Evolutionary conservation across 37 sponge, comb jelly and placozoan species (phyloP).

Genomic region (Tethya wilhelma): DNA sequence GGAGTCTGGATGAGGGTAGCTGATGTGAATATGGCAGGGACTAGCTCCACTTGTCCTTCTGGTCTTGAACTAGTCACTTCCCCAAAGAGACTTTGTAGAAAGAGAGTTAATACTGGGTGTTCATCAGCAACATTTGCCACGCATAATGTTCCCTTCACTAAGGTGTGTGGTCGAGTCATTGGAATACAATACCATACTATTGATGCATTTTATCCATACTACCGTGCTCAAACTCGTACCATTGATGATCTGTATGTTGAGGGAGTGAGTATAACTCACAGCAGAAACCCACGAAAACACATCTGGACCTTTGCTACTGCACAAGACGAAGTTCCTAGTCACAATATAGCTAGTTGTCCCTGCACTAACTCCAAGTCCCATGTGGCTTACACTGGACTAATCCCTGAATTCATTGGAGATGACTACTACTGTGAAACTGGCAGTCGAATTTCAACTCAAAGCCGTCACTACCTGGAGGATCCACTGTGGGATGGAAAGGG

Average conservation of each 20-base stretch:
- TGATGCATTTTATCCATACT: conserved; percentile 38
- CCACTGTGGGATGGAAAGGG: conserved; percentile 61
- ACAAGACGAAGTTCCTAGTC: too few species aligned
- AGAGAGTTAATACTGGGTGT: conserved; percentile 2
- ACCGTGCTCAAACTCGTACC: neutral
- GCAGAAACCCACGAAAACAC: too few species aligned
- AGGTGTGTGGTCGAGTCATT: conserved; percentile 40
- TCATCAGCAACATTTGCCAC: conserved; percentile 29
- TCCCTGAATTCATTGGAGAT: conserved; percentile 36
- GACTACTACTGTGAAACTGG: conserved; percentile 59
- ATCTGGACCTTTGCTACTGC: too few species aligned
- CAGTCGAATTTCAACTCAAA: neutral
- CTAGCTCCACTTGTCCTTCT: conserved; percentile 14
- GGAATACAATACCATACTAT: conserved; percentile 18
- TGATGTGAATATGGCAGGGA: conserved; percentile 29
- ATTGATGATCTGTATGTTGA: conserved; percentile 35
- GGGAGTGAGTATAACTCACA: too few species aligned
- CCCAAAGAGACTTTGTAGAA: conserved; percentile 13
- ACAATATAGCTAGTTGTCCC: conserved; percentile 20
- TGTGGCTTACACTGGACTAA: conserved; percentile 10
- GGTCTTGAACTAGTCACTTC: conserved; percentile 29
- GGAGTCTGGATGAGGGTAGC: conserved; percentile 41
- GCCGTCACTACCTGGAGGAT: conserved; percentile 18
- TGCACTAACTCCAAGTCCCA: conserved; percentile 11
- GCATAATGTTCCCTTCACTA: conserved; percentile 12